Conservation (phyloP, 2,888 invertebrate genomes). For the Pyrrhia umbra region DNA sequence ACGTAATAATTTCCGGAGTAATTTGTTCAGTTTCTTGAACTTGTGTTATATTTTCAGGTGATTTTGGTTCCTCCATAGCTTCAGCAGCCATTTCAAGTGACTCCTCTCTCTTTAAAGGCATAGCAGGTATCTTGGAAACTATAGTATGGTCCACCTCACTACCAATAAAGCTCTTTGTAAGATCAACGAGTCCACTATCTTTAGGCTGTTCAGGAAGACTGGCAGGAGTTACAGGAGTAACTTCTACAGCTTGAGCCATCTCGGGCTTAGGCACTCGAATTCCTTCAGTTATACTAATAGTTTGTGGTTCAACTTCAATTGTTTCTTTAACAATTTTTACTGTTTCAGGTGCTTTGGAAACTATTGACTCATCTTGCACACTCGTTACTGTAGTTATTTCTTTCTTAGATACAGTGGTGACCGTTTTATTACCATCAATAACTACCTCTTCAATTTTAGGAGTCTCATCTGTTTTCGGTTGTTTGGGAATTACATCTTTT, state of each 20-base stretch:
- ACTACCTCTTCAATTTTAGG: neutral
- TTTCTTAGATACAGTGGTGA: slow-evolving; percentile 7
- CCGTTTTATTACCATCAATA: neutral
- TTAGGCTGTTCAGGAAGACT: slow-evolving; percentile 31
- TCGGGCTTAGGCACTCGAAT: slow-evolving; percentile 32
- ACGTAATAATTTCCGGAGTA: slow-evolving; percentile 3
- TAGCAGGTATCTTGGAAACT: slow-evolving; percentile 50
- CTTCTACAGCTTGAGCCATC: slow-evolving; percentile 46
- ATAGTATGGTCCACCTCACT: slow-evolving; percentile 71
- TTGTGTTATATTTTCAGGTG: slow-evolving; percentile 14
- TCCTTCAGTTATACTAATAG: slow-evolving; percentile 21
- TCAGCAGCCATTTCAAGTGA: slow-evolving; percentile 18
- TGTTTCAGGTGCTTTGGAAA: slow-evolving; percentile 28
- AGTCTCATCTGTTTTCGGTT: neutral
- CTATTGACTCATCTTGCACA: slow-evolving; percentile 10
- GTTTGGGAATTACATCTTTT: slow-evolving; percentile 6
- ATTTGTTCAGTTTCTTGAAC: slow-evolving; percentile 9
- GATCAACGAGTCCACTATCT: slow-evolving; percentile 60
- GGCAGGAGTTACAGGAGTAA: slow-evolving; percentile 32
- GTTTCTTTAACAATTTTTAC: slow-evolving; percentile 35
- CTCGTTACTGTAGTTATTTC: neutral
- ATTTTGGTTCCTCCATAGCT: slow-evolving; percentile 7
- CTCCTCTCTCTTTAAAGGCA: slow-evolving; percentile 17
- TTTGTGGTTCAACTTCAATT: slow-evolving; percentile 40
- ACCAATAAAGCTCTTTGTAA: slow-evolving; percentile 68